phyloP scores from a whole-genome alignment of 2,113 vertebrate species.

The Clarias batrachus region DNA sequence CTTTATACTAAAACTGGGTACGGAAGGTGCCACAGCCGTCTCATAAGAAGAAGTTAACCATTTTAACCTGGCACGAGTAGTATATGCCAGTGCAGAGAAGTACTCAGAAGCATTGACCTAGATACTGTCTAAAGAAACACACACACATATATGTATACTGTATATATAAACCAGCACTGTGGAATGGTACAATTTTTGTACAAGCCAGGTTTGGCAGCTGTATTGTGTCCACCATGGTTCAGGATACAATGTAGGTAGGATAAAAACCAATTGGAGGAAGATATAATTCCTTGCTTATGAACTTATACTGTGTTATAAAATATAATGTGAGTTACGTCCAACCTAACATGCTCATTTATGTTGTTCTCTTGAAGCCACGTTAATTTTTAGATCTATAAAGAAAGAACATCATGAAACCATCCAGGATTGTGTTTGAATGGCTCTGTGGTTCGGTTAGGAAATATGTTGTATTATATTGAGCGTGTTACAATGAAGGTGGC shows the following conservation, averaged over 20 bases:
- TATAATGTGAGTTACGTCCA: no score
- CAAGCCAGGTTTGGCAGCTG: neutral
- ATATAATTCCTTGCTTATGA: no score
- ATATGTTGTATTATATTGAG: neutral
- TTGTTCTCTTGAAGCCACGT: neutral
- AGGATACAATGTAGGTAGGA: neutral
- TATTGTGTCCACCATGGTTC: neutral
- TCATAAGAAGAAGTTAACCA: neutral
- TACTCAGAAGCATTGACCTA: neutral
- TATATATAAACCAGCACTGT: neutral
- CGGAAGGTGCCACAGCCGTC: neutral
- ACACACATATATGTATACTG: neutral
- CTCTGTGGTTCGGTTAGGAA: neutral
- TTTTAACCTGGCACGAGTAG: neutral
- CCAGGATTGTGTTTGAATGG: neutral
- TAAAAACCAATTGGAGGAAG: no score
- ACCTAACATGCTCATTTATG: neutral
- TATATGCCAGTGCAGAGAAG: neutral
- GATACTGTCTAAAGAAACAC: neutral
- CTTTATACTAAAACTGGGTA: neutral
- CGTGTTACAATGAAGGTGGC: neutral
- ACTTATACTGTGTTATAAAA: no score
- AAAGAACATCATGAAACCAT: neutral
- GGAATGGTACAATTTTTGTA: neutral
- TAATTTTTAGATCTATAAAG: neutral